A percentile compares a stretch with the other conserved stretches of the same genome.
These are phyloP conservation scores for Propithecus deckenii DNA, from an alignment of 2,797 vertebrate species.

Conservation along the genomic window DNA sequence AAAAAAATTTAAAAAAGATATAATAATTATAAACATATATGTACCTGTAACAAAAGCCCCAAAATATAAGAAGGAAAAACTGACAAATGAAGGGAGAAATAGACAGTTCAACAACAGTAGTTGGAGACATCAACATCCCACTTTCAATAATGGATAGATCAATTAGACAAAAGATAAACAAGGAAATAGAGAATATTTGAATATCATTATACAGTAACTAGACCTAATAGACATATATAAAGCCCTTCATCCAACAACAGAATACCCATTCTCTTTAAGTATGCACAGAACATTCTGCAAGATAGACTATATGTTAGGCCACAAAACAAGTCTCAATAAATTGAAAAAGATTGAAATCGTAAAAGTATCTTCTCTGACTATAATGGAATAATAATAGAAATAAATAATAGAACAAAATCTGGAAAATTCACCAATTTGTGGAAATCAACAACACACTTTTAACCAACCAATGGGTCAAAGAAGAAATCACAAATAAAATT, in stretches of 20 bases:
- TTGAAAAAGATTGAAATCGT: background rate
- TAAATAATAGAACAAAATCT: background rate
- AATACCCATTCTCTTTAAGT: background rate
- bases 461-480: background rate
- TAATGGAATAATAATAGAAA: background rate
- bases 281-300: background rate
- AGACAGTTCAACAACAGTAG: background rate
- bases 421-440: background rate
- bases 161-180: background rate
- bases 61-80: background rate
- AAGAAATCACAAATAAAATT: background rate
- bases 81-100: background rate
- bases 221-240: background rate
- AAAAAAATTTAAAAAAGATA: background rate
- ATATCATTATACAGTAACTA: background rate
- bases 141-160: background rate
- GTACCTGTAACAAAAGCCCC: background rate
- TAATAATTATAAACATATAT: background rate
- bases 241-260: background rate
- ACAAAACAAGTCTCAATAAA: background rate
- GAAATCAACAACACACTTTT: background rate
- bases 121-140: background rate
- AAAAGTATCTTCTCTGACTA: background rate
- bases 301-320: background rate
- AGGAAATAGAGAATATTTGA: background rate